Conservation (phyloP, 2,888 invertebrate species). For the Yponomeuta cagnagella region DNA sequence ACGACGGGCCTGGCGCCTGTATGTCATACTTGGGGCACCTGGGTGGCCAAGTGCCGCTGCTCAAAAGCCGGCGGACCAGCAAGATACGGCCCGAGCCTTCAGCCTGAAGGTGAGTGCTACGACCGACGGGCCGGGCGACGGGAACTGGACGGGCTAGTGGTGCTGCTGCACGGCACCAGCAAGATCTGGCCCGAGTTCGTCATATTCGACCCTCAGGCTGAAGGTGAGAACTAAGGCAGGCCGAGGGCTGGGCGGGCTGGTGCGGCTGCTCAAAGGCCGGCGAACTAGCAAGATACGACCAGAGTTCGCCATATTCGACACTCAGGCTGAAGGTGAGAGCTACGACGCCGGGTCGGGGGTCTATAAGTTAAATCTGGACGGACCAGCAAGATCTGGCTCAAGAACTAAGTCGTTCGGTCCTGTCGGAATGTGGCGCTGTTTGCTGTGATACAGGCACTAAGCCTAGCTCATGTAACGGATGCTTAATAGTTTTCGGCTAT, state of each 20-base stretch:
- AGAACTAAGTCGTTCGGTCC: conserved; percentile 40
- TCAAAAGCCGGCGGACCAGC: conserved; percentile 96
- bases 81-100: conserved; percentile 97
- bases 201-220: conserved; percentile 93
- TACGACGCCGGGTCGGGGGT: conserved; percentile 72
- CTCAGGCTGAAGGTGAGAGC: conserved; percentile 83
- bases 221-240: conserved; percentile 63
- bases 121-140: conserved; percentile 63
- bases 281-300: conserved; percentile 97
- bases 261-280: conserved; percentile 96
- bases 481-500: too few relatives aligned
- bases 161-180: conserved; percentile 96
- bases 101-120: conserved; percentile 88
- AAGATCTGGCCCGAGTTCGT: conserved; percentile 99
- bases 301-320: conserved; percentile 98
- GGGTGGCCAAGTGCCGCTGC: conserved; percentile 95
- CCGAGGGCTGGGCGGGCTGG: conserved; percentile 83
- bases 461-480: too few relatives aligned
- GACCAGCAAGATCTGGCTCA: conserved; percentile 97
- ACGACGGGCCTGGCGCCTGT: conserved; percentile 86
- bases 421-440: too few relatives aligned
- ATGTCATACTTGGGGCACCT: conserved; percentile 95
- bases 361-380: conserved; percentile 96
- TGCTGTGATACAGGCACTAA: too few relatives aligned
- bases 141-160: conserved; percentile 89